Evolutionary conservation across 1,140 invertebrate genomes (phyloP).

Genomic region (Halictus rubicundus): DNA sequence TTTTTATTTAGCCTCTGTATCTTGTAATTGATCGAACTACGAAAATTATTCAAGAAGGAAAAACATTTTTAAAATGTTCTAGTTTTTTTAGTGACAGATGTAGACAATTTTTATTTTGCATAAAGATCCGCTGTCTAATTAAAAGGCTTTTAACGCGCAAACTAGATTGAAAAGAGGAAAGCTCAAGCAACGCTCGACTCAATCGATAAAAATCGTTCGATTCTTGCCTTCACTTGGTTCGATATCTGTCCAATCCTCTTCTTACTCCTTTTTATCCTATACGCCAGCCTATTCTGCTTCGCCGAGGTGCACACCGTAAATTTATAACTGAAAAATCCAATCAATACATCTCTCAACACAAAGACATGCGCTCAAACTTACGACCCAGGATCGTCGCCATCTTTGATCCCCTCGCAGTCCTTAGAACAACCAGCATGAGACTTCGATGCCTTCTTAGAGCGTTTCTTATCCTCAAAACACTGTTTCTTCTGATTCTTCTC

Average conservation of each 20-base stretch:
- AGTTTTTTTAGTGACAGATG: too few species aligned
- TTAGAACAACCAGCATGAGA: slow-evolving; percentile 19
- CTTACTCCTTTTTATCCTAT: slow-evolving; percentile 29
- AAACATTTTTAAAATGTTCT: too few species aligned
- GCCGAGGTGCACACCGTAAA: slow-evolving; percentile 25
- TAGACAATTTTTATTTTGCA: too few species aligned
- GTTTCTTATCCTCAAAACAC: background rate
- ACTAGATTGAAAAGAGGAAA: background rate
- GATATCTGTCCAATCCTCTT: slow-evolving; percentile 23
- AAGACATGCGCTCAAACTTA: background rate
- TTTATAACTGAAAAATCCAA: slow-evolving; percentile 37
- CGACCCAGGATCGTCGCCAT: background rate
- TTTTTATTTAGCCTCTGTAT: too few species aligned
- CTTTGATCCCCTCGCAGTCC: slow-evolving; percentile 8
- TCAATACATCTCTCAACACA: too few species aligned
- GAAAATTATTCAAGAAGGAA: too few species aligned
- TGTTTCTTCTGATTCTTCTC: background rate
- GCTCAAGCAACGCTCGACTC: too few species aligned
- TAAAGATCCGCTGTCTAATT: too few species aligned
- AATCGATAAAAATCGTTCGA: background rate
- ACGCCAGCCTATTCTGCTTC: slow-evolving; percentile 11
- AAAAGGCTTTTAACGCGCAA: too few species aligned
- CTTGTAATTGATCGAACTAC: too few species aligned
- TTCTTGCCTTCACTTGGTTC: slow-evolving; percentile 32
- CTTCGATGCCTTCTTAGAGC: background rate